Base-by-base conservation (phyloP, 2,797 vertebrate genomes). In the Gymnoscopelus braueri region DNA sequence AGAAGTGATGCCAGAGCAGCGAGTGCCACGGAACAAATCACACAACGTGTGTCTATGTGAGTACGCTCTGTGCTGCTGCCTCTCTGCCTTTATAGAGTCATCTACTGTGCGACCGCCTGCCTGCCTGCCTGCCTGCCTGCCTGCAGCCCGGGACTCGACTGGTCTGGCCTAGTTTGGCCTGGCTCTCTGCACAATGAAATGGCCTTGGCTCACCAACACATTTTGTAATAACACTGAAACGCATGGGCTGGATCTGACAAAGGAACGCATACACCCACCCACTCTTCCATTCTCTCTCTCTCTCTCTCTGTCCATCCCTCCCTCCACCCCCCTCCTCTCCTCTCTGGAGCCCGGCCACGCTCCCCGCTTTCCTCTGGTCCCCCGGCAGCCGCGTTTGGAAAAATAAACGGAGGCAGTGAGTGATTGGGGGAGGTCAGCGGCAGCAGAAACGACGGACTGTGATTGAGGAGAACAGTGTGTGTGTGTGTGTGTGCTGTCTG, bases 151-250 rank as follows among this genome's bases (percentile, higher is more conserved):
- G 26, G 67, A 67, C 19, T 19, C 19, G 1, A 19, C 49, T 69
- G 62, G 58, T 56, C 70, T 23, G 48, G 58, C 51, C 63, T 39
- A 78, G 66, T 68, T 60, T n/a, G 5, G 63, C 44, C 56, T 62
- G 19, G 80, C 67, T 39, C 54, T 75, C 79, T 74, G 71, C 26
- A 2, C 26, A 29, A 29, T 29, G 66, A 82, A 77, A 23, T 58
- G 82, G n/a, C 2, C 79, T 84, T 86, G 82, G 80, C 73, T 44
- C 35, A 0, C 15, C 67, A 72, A 60, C 64, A 71, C 80, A 79
- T 87, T 86, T 83, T 84, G 3, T 77, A 84, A 76, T 6, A 76
- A 65, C 67, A 59, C 61, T 74, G 77, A 81, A 79, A 86, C 72
- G 77, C 80, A 81, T 67, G 29, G 78, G 71, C 63, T 80, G 69